Evolutionary conservation across 2,888 invertebrate species (phyloP).

Genomic region (Camponotus fellah): DNA sequence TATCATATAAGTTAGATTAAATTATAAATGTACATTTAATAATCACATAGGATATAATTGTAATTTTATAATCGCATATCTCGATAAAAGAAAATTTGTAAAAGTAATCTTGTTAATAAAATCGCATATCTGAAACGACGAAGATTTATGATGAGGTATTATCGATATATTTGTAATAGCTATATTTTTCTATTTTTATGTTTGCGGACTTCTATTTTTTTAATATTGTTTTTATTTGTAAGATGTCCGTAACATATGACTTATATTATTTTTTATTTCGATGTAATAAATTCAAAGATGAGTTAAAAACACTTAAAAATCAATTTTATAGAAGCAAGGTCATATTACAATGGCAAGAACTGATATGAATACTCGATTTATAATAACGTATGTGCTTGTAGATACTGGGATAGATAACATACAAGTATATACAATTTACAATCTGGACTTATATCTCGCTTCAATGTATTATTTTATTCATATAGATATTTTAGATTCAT

Average conservation of each 20-base stretch:
- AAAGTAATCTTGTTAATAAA: conserved; percentile 64
- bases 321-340: not conserved
- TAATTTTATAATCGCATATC: conserved; percentile 58
- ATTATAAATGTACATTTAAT: conserved; percentile 47
- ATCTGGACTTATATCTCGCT: not conserved
- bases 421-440: conserved; percentile 17
- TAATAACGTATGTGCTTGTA: not conserved
- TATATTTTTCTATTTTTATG: not conserved
- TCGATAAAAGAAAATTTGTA: conserved; percentile 52
- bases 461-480: not conserved
- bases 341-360: not conserved
- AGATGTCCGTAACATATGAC: not conserved
- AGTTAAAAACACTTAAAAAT: not conserved
- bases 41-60: conserved; percentile 42
- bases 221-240: not conserved
- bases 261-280: not conserved
- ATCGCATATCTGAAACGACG: conserved; percentile 47
- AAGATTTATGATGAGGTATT: not conserved
- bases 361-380: conserved; percentile 21
- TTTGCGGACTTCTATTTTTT: not conserved
- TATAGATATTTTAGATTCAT: not conserved
- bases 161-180: not conserved
- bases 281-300: not conserved
- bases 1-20: conserved; percentile 19
- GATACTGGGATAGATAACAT: conserved; percentile 11